These are phyloP conservation scores for Drosophila takahashii DNA, from an alignment of 1,140 invertebrate species.

Conservation along the genomic window DNA sequence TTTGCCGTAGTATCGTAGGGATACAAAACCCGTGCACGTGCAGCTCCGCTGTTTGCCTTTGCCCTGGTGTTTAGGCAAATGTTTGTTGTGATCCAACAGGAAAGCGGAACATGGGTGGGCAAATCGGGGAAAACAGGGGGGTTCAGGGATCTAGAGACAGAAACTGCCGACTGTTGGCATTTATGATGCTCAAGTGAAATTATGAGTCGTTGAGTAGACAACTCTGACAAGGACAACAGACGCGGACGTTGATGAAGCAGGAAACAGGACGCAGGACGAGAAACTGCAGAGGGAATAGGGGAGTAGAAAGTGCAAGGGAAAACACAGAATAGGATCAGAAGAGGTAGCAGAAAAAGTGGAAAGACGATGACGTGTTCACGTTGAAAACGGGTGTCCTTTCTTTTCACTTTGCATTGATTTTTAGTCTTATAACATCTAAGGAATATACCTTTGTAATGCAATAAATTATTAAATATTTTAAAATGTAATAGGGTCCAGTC, in stretches of 20 bases:
- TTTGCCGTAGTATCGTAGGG: conserved; percentile 47
- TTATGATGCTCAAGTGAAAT: conserved; percentile 64
- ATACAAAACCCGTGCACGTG: conserved; percentile 10
- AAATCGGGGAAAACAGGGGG: conserved; percentile 12
- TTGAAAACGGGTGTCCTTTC: background rate
- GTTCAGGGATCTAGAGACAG: conserved; percentile 25
- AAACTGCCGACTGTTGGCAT: conserved; percentile 53
- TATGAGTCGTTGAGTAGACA: conserved; percentile 67
- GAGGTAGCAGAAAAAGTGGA: conserved; percentile 3
- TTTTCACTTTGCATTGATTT: background rate
- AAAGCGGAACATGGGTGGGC: background rate
- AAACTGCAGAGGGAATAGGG: conserved; percentile 22
- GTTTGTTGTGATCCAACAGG: conserved; percentile 42
- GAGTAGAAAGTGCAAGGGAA: conserved; percentile 8
- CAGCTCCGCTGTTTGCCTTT: conserved; percentile 30
- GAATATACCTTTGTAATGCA: too few relatives aligned
- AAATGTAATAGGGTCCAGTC: too few relatives aligned
- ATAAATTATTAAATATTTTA: too few relatives aligned
- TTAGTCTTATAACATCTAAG: too few relatives aligned
- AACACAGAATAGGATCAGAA: conserved; percentile 11
- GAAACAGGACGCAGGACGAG: background rate
- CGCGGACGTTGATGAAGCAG: conserved; percentile 46
- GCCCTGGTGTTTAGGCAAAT: conserved; percentile 53
- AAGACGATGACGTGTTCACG: conserved; percentile 37
- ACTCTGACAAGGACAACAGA: conserved; percentile 43